Conservation (phyloP, 2,888 invertebrate genomes). For the Drosophila flavopinicola region DNA sequence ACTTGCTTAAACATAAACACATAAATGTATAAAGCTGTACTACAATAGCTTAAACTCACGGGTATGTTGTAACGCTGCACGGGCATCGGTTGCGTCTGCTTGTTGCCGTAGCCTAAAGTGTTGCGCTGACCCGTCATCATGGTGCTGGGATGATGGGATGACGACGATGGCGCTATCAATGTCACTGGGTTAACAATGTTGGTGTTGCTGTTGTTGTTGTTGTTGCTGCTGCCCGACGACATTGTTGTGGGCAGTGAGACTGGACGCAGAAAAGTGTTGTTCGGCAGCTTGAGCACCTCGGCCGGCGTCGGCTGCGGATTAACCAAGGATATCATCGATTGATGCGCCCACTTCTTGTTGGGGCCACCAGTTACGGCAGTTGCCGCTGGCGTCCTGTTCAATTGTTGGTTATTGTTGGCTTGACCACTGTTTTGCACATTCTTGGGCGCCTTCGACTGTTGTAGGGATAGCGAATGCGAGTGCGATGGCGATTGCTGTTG, state of each 20-base stretch:
- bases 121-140: conserved; percentile 47
- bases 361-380: conserved; percentile 1
- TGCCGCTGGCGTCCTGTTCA: conserved; percentile 30
- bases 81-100: conserved; percentile 57
- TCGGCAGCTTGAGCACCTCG: conserved; percentile 79
- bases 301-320: conserved; percentile 52
- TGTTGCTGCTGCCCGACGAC: conserved; percentile 35
- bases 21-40: background rate
- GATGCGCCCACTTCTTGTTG: conserved; percentile 63
- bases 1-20: background rate
- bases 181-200: conserved; percentile 30
- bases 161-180: conserved; percentile 46
- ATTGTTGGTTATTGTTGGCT: conserved; percentile 26
- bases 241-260: conserved; percentile 54
- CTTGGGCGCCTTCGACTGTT: conserved; percentile 27
- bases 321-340: conserved; percentile 46
- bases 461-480: conserved; percentile 16
- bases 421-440: background rate
- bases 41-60: conserved; percentile 56
- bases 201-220: conserved; percentile 32
- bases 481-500: conserved; percentile 10
- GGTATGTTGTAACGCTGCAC: conserved; percentile 81
- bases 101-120: conserved; percentile 31
- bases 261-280: conserved; percentile 80
- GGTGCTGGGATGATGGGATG: conserved; percentile 39